A percentile compares a stretch with the other conserved stretches of the same genome.
Conservation (phyloP, 2,797 vertebrate genomes). For the Chrosomus eos region DNA sequence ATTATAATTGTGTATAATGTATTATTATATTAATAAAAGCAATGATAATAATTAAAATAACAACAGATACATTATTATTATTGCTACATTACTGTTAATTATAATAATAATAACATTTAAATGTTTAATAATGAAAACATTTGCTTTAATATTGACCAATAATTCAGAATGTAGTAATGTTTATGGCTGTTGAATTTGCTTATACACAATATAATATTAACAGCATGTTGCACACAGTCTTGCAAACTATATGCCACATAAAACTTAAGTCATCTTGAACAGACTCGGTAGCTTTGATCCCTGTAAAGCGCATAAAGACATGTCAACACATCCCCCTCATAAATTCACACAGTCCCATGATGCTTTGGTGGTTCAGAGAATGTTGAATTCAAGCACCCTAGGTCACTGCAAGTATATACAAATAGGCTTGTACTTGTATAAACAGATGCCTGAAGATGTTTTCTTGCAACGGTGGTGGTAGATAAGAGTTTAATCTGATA, state of each 20-base stretch:
- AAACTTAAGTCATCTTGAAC: neutral
- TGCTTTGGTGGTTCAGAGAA: neutral
- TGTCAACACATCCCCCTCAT: neutral
- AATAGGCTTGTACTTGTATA: slow-evolving; percentile 3
- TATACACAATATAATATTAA: neutral
- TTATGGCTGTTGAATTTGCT: neutral
- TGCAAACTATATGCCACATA: neutral
- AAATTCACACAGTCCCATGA: slow-evolving; percentile 20
- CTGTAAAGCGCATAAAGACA: neutral
- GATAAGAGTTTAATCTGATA: slow-evolving; percentile 33
- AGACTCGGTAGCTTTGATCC: neutral
- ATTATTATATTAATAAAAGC: too few relatives aligned
- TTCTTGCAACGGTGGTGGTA: neutral
- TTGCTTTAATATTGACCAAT: too few relatives aligned
- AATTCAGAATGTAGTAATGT: neutral
- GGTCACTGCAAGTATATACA: neutral
- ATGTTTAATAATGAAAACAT: neutral
- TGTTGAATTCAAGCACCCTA: neutral
- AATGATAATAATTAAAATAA: neutral
- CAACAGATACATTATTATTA: neutral
- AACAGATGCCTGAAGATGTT: slow-evolving; percentile 32
- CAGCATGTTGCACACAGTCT: neutral
- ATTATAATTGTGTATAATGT: too few relatives aligned
- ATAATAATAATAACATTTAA: neutral
- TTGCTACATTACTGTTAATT: neutral